These are phyloP conservation scores for Acromyrmex heyeri DNA, from an alignment of 1,140 invertebrate genomes.

Conservation along the genomic window DNA sequence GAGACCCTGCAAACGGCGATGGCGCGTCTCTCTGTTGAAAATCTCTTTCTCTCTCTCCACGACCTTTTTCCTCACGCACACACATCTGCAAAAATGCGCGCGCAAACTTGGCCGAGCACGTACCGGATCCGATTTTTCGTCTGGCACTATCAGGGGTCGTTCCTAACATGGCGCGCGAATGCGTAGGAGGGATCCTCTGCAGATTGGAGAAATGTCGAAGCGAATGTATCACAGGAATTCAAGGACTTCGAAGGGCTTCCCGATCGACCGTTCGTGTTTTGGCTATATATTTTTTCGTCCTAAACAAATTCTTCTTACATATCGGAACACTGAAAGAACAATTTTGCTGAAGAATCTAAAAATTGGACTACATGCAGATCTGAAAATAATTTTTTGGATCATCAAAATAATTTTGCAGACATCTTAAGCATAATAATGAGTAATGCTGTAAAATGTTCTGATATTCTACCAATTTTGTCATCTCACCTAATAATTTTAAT, in stretches of 20 bases:
- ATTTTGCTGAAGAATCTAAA: too few species aligned
- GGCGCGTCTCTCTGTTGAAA: conserved; percentile 33
- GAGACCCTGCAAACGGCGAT: conserved; percentile 36
- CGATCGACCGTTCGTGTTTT: conserved; percentile 5
- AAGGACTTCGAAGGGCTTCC: conserved; percentile 7
- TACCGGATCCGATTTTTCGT: conserved; percentile 62
- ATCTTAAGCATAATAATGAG: too few species aligned
- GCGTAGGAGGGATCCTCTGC: conserved; percentile 22
- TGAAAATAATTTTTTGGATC: too few species aligned
- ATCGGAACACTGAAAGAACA: neutral
- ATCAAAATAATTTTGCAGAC: too few species aligned
- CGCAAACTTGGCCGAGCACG: conserved; percentile 68
- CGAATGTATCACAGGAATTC: conserved; percentile 62
- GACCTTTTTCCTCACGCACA: conserved; percentile 4
- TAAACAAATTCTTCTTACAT: neutral
- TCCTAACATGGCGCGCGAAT: conserved; percentile 50
- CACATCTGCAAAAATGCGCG: conserved; percentile 64
- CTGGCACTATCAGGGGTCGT: conserved; percentile 5
- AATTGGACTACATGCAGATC: too few species aligned
- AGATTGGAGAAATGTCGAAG: conserved; percentile 54
- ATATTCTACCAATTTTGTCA: too few species aligned
- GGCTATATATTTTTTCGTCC: conserved; percentile 15
- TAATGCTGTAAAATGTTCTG: too few species aligned
- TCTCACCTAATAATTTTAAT: too few species aligned
- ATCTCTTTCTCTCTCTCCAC: neutral